Conservation (phyloP, 2,888 invertebrate genomes). For the Dryadula phaetusa region DNA sequence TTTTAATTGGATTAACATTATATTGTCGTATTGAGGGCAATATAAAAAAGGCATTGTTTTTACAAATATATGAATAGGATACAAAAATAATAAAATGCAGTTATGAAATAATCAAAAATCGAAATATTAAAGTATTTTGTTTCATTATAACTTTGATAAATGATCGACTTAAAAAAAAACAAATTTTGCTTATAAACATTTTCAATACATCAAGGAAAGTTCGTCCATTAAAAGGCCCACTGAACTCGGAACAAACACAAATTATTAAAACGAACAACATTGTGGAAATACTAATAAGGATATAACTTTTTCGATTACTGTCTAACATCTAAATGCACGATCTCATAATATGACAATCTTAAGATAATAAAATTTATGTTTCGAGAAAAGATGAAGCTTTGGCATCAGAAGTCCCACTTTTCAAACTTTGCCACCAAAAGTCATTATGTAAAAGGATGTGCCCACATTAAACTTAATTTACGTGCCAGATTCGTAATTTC, state of each 20-base stretch:
- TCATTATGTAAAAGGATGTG: conserved; percentile 24
- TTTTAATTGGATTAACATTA: too few relatives aligned
- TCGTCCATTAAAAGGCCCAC: conserved; percentile 13
- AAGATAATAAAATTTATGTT: conserved; percentile 6
- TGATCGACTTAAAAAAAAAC: conserved; percentile 2
- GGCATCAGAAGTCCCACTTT: conserved; percentile 4
- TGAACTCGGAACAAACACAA: conserved; percentile 9
- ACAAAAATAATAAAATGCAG: too few relatives aligned
- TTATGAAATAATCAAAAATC: background rate
- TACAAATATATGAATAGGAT: too few relatives aligned
- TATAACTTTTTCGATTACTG: conserved; percentile 26
- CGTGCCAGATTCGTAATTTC: conserved; percentile 26
- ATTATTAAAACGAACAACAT: conserved; percentile 16
- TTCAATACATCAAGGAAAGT: conserved; percentile 15
- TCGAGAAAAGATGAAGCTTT: conserved; percentile 4
- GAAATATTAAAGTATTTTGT: background rate
- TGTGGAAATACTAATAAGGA: conserved; percentile 21
- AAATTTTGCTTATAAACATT: conserved; percentile 11
- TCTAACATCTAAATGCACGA: conserved; percentile 18
- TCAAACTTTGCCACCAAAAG: conserved; percentile 27
- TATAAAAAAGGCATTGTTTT: too few relatives aligned
- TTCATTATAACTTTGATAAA: conserved; percentile 1
- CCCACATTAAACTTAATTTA: conserved; percentile 30
- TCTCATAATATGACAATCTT: background rate
- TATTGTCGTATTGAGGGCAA: too few relatives aligned